Conservation (phyloP, 2,888 invertebrate species). For the Conus canariensis region DNA sequence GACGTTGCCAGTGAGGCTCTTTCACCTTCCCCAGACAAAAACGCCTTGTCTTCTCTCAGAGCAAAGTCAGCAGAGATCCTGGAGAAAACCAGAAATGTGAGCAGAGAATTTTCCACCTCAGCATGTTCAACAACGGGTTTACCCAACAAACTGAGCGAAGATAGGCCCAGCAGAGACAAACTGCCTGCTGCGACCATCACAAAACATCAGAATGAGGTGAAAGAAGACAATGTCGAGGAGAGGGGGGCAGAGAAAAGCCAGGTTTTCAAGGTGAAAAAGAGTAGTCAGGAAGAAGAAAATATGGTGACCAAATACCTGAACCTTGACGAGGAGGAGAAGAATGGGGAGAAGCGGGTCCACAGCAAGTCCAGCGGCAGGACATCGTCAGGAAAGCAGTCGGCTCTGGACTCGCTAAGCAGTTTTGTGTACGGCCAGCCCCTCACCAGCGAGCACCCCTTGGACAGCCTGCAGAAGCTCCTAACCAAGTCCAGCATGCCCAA, state of each 20-base stretch:
- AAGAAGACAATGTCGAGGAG: neutral
- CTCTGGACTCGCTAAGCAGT: slow-evolving; percentile 74
- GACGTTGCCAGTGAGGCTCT: neutral
- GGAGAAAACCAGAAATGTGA: neutral
- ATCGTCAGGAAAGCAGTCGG: slow-evolving; percentile 57
- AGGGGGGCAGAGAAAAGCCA: neutral
- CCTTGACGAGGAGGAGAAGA: slow-evolving; percentile 24
- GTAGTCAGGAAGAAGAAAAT: slow-evolving; percentile 10
- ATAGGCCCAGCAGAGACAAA: neutral
- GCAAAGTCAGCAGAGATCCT: neutral
- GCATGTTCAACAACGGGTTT: neutral
- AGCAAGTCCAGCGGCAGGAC: neutral
- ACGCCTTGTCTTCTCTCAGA: slow-evolving; percentile 5
- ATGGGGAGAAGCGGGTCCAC: neutral
- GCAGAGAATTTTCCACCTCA: neutral
- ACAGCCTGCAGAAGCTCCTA: slow-evolving; percentile 95
- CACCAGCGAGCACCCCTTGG: slow-evolving; percentile 87
- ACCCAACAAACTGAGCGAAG: neutral
- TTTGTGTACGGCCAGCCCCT: slow-evolving; percentile 76
- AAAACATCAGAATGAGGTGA: neutral
- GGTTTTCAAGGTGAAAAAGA: neutral
- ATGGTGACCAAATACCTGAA: slow-evolving; percentile 38
- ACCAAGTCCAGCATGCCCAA: slow-evolving; percentile 90
- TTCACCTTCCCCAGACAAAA: neutral
- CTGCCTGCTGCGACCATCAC: neutral